Base-by-base conservation (phyloP, 2,888 invertebrate species). In the Cantharis nigra region DNA sequence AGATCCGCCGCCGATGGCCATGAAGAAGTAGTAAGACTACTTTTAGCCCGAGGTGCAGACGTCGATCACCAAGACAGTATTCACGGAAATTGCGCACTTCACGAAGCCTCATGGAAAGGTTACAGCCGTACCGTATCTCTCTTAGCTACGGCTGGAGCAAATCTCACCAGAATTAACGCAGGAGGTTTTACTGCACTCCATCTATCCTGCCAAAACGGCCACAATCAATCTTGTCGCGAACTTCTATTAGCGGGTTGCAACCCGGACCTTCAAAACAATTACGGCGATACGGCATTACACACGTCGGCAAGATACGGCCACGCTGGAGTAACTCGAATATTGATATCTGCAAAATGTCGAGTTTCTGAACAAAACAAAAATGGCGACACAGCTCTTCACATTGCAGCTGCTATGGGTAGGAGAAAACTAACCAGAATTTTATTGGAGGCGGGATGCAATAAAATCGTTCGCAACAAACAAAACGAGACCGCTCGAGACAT, bases 251-350 rank as follows among this genome's bases (percentile, higher is more conserved):
- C 96, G 5, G 96, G 96, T 0, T 96, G 96, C 78, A 94, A 95
- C 87, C 94, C 97, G 0, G 96, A 98, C 88, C 90, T 95, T 77
- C 96, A 96, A 88, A 98, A 98, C 87, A 97, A 97, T 89, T 98
- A 98, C 87, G 98, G 98, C 5, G 98, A 98, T 87, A 97, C 98
- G 0, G 94, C 98, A 0, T 90, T 98, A 26, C 98, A 98, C 89
- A 98, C 98, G 3, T 96, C 97, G 1, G 97, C 97, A 5, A 92
- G 98, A 20, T 98, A 98, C 88, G 98, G 98, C 0, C 98, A 98
- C 89, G 98, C 98, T 0, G 98, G 98, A 3, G 98, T 98, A 78
- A 96, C 97, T 0, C 91, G 98, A 74, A 98, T 98, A 84, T 92
- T 98, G 73, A 94, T 98, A 82, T 97, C 97, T 62, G 98, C 97